A percentile compares a stretch with the other conserved stretches of the same genome.
Evolutionary conservation across 2,797 vertebrate genomes (phyloP).

Genomic region (Pipistrellus pygmaeus): DNA sequence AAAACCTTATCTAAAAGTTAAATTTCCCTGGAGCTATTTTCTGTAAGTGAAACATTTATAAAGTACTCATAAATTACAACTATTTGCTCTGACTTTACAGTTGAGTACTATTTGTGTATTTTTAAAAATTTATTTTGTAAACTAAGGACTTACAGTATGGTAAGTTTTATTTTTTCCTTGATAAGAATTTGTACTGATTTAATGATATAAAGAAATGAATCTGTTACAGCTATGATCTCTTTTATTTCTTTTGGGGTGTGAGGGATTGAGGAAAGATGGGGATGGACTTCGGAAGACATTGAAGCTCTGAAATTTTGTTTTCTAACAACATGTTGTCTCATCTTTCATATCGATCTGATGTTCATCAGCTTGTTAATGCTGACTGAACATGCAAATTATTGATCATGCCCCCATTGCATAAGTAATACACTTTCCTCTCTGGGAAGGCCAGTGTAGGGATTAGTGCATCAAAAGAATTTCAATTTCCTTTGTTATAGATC

Average conservation of each 20-base stretch:
- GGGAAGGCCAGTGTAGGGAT: not conserved
- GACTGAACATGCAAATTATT: not conserved
- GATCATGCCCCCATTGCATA: not conserved
- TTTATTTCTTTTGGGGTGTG: not conserved
- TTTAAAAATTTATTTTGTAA: not conserved
- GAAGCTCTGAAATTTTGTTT: not conserved
- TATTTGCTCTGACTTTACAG: not conserved
- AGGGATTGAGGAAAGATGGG: not conserved
- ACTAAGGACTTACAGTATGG: not conserved
- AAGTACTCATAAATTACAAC: not conserved
- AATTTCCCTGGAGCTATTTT: slow-evolving; percentile 18
- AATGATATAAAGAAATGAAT: not conserved
- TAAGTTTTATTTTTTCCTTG: not conserved
- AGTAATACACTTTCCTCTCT: not conserved
- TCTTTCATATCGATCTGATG: not conserved
- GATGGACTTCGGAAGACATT: not conserved
- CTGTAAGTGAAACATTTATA: not conserved
- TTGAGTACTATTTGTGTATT: slow-evolving; percentile 1
- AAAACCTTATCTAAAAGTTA: slow-evolving; percentile 3
- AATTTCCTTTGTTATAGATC: not conserved
- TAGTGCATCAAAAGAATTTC: not conserved
- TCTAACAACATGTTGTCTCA: not conserved
- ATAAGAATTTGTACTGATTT: not conserved
- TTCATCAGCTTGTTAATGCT: not conserved
- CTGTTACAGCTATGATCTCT: not conserved